phyloP scores from a whole-genome alignment of 2,888 invertebrate genomes.

The Agrenia bidenticulata region DNA sequence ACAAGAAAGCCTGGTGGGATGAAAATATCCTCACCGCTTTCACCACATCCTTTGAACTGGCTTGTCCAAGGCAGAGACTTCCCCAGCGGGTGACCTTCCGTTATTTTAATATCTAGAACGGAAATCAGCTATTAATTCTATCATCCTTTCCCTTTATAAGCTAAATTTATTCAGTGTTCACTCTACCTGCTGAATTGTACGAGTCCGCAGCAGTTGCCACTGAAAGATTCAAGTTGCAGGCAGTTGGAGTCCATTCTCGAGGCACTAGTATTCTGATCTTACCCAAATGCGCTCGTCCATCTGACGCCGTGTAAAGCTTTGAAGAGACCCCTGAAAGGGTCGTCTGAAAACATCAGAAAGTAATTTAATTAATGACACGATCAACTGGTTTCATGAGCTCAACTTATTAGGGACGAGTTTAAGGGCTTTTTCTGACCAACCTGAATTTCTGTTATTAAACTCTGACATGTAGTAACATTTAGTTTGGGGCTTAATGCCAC shows the following conservation, averaged over 20 bases:
- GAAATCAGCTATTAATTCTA: neutral
- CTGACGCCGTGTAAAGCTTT: neutral
- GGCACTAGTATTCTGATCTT: constrained; percentile 6
- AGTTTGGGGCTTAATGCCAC: constrained; percentile 1
- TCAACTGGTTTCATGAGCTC: neutral
- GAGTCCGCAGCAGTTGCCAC: constrained; percentile 5
- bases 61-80: constrained; percentile 62
- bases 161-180: neutral
- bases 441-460: constrained; percentile 1
- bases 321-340: neutral
- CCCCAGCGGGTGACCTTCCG: constrained; percentile 50
- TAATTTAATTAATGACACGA: neutral
- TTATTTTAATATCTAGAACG: constrained; percentile 41
- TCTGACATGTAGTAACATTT: neutral
- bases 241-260: neutral
- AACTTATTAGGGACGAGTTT: neutral
- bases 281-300: neutral
- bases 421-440: neutral
- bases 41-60: constrained; percentile 64
- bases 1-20: constrained; percentile 53
- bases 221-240: neutral
- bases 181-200: neutral
- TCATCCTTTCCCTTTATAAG: neutral
- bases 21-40: constrained; percentile 63
- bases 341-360: neutral